Evolutionary conservation across 2,888 invertebrate genomes (phyloP).

Genomic region (Norana najaformis): DNA sequence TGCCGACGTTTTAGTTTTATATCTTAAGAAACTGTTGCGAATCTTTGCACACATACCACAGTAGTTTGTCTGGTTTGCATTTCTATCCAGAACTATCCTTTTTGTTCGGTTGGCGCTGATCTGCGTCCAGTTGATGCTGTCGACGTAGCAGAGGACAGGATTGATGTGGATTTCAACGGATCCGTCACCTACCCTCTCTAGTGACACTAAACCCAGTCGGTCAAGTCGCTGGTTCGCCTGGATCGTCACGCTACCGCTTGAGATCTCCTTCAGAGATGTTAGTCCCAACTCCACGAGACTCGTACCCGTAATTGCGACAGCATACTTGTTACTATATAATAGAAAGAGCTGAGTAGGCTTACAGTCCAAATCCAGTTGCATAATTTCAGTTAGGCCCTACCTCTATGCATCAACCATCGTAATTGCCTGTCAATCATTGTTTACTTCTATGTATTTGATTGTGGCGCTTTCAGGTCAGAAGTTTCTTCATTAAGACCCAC

Average conservation of each 20-base stretch:
- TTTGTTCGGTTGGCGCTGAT: neutral
- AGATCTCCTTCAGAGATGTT: slow-evolving; percentile 79
- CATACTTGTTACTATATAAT: neutral
- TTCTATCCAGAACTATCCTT: neutral
- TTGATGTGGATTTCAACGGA: neutral
- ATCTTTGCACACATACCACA: slow-evolving; percentile 23
- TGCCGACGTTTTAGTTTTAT: no score
- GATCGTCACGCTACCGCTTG: slow-evolving; percentile 84
- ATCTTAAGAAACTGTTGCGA: no score
- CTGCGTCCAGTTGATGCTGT: slow-evolving; percentile 48
- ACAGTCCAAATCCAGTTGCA: no score
- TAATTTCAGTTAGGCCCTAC: no score
- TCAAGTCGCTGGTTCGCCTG: slow-evolving; percentile 76
- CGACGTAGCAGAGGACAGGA: slow-evolving; percentile 75
- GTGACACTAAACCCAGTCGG: neutral
- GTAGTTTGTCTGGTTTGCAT: slow-evolving; percentile 9
- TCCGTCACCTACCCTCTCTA: neutral
- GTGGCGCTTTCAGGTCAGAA: no score
- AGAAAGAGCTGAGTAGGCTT: neutral
- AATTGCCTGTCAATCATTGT: no score
- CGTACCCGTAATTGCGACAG: slow-evolving; percentile 27
- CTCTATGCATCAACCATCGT: no score
- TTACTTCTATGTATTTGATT: no score
- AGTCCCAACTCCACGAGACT: slow-evolving; percentile 75
- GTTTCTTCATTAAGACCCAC: no score